Evolutionary conservation across 2,797 vertebrate genomes (phyloP).

Genomic region (Euphonia xanthogaster): DNA sequence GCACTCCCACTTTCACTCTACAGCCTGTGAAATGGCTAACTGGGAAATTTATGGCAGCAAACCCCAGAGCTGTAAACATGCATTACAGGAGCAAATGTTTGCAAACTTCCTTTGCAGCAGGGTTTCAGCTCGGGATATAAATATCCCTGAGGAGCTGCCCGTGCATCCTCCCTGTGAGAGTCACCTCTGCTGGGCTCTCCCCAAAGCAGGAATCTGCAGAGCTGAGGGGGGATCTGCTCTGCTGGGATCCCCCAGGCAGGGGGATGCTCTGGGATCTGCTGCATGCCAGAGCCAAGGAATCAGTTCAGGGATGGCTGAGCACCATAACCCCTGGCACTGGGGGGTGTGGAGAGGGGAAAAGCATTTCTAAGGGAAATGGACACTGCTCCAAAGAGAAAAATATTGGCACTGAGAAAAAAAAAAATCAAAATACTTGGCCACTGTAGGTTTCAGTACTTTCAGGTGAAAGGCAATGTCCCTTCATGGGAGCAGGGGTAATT

Average conservation of each 20-base stretch:
- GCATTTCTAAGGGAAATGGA: not conserved
- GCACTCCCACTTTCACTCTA: fast-evolving
- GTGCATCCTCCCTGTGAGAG: not conserved
- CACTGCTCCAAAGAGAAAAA: not conserved
- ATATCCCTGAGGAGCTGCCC: not conserved
- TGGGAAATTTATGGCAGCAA: not conserved
- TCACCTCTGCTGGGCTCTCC: not conserved
- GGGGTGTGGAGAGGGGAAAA: not conserved
- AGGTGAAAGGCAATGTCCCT: not conserved
- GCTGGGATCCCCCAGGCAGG: not conserved
- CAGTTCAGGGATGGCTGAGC: not conserved
- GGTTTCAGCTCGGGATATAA: not conserved
- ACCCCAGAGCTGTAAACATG: not conserved
- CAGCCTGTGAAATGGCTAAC: not conserved
- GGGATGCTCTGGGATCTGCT: not conserved
- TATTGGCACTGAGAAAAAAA: not conserved
- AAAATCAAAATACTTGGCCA: fast-evolving
- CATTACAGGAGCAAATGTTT: not conserved
- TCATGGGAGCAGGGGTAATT: not conserved
- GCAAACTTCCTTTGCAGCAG: not conserved
- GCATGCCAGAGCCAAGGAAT: not conserved
- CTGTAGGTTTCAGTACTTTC: not conserved
- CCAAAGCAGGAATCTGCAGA: not conserved
- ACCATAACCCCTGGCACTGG: not conserved
- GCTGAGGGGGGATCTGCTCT: not conserved